Percentiles rank a stretch among this genome's conserved stretches.
phyloP scores from a whole-genome alignment of 2,888 invertebrate genomes.

The Brenthis ino region DNA sequence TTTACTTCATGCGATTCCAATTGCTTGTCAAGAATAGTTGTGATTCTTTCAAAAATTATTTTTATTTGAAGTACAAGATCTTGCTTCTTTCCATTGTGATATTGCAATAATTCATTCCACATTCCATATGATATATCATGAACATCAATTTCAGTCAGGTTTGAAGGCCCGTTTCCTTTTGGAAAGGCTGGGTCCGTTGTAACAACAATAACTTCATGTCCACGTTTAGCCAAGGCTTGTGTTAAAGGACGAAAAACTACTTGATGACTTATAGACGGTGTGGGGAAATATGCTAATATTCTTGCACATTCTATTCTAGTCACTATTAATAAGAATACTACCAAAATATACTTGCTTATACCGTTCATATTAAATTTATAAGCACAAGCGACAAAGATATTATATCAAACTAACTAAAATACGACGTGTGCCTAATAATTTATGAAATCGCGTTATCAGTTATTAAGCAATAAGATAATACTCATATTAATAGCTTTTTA shows the following conservation, averaged over 20 bases:
- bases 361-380: background rate
- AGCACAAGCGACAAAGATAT: background rate
- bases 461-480: background rate
- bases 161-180: conserved; percentile 43
- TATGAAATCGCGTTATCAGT: conserved; percentile 12
- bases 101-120: conserved; percentile 34
- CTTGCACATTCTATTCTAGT: conserved; percentile 43
- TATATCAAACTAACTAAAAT: background rate
- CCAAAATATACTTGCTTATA: background rate
- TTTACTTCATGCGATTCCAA: conserved; percentile 42
- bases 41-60: conserved; percentile 29
- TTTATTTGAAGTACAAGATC: conserved; percentile 18
- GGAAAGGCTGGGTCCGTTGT: conserved; percentile 48
- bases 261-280: conserved; percentile 58
- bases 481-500: background rate
- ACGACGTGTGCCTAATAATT: background rate
- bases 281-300: conserved; percentile 56
- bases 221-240: conserved; percentile 51
- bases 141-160: conserved; percentile 53
- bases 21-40: conserved; percentile 43
- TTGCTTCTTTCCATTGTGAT: conserved; percentile 15
- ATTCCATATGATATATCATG: conserved; percentile 49
- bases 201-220: conserved; percentile 48
- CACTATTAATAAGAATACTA: conserved; percentile 1
- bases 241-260: conserved; percentile 51